phyloP scores from a whole-genome alignment of 2,113 vertebrate species.

The Chiloscyllium plagiosum region DNA sequence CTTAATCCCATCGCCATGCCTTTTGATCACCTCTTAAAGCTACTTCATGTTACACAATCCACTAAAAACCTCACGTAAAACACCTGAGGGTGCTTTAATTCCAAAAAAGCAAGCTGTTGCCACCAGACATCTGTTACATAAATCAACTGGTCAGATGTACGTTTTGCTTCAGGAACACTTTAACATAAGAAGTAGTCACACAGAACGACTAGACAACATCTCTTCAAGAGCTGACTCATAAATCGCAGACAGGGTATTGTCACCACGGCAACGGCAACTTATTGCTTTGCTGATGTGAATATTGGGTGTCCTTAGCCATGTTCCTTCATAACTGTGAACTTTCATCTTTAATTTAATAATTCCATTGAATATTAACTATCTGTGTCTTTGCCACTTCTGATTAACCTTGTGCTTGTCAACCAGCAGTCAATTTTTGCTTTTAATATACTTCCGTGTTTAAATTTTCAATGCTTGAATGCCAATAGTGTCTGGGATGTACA shows the following conservation, averaged over 20 bases:
- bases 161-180: not conserved
- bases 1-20: not conserved
- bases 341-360: conserved; percentile 6
- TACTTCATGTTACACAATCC: not conserved
- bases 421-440: not conserved
- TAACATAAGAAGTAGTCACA: not conserved
- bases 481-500: not conserved
- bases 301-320: not conserved
- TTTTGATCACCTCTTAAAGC: not conserved
- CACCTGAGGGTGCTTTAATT: not conserved
- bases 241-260: not conserved
- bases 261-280: not conserved
- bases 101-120: not conserved
- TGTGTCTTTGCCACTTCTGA: not conserved
- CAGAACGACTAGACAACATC: not conserved
- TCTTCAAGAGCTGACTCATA: not conserved
- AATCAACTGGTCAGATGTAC: not conserved
- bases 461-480: not conserved
- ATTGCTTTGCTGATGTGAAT: not conserved
- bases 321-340: not conserved
- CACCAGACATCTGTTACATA: not conserved
- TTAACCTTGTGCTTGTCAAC: not conserved
- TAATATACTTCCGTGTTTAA: not conserved
- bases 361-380: not conserved
- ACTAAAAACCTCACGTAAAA: not conserved